Base-by-base conservation (phyloP, 2,113 vertebrate genomes). In the Telmatochromis sp. region DNA sequence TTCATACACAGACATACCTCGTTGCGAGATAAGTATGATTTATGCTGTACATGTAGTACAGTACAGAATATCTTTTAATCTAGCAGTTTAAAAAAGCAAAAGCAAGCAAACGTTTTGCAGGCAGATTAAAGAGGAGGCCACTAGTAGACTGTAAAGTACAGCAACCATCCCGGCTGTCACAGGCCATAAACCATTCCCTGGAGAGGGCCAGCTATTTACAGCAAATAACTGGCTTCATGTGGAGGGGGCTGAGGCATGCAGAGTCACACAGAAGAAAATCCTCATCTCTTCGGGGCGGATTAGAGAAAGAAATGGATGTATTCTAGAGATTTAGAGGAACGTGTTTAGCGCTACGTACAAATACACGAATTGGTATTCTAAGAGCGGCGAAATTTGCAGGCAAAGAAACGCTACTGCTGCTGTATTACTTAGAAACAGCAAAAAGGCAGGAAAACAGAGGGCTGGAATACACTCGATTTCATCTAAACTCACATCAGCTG, bases 221-320 rank as follows among this genome's bases (percentile, higher is more conserved):
- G 86, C 85, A 91, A 88, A 91, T 87, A 87, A 84, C 86, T 55
- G 84, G 87, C 92, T 91, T 54, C 63, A 75, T 84, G 83, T 70
- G 81, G 81, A 90, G 91, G 80, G 63, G 86, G 87, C 57, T 92
- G 93, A 94, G 75, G 92, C 89, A 95, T 89, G 91, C 86, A 89
- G 80, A 92, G 86, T 82, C 86, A 93, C 82, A 90, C 63, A 75
- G 53, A 45, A 84, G 78, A 85, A 95, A 95, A 92, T 83, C 91
- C 89, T 23, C 15, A 37, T 87, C 87, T 90, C 86, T 82, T 13
- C 68, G 54, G 81, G 91, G 84, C 19, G 86, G 91, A 94, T 94
- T 93, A 95, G 86, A 87, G 68, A 80, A 90, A 80, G 54, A 54
- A 86, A 95, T 84, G 23, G 68, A 90, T 91, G 84, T 63, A 47